These are phyloP conservation scores for Opisthograptis luteolata DNA, from an alignment of 2,888 invertebrate genomes.

Conservation along the genomic window DNA sequence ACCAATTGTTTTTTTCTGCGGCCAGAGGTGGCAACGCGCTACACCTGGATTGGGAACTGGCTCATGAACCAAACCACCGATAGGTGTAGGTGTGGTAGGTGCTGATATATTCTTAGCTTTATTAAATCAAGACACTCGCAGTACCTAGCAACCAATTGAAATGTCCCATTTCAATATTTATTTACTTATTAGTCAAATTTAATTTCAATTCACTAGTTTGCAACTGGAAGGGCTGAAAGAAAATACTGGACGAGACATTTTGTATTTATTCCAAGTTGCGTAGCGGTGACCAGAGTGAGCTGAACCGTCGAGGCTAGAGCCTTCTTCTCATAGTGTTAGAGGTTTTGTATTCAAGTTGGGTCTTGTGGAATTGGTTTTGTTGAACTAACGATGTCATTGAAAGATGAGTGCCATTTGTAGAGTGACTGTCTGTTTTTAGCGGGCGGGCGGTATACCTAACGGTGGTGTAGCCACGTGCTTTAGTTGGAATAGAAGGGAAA, in stretches of 20 bases:
- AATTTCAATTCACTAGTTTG: slow-evolving; percentile 56
- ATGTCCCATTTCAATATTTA: slow-evolving; percentile 36
- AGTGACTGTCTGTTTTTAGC: slow-evolving; percentile 41
- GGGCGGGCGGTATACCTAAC: no score
- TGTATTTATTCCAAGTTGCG: slow-evolving; percentile 47
- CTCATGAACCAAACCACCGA: no score
- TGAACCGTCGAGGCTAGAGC: slow-evolving; percentile 35
- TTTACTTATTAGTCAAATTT: no score
- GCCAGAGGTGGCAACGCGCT: no score
- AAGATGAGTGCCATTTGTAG: slow-evolving; percentile 66
- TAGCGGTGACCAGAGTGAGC: slow-evolving; percentile 33
- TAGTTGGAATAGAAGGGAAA: slow-evolving; percentile 4
- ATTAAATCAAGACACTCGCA: neutral
- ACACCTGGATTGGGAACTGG: no score
- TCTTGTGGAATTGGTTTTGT: slow-evolving; percentile 45
- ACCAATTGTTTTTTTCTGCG: no score
- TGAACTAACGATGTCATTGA: slow-evolving; percentile 62
- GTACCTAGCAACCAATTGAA: neutral
- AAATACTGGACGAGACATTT: slow-evolving; percentile 49
- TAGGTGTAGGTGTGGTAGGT: no score
- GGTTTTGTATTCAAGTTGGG: slow-evolving; percentile 25
- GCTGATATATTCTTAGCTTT: no score
- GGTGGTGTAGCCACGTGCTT: no score
- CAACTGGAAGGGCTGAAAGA: slow-evolving; percentile 47
- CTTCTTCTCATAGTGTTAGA: slow-evolving; percentile 25